Evolutionary conservation across 1,140 invertebrate genomes (phyloP), one percentile per base, ranked within the genome.

Genomic region (Tetramorium simillimum): DNA sequence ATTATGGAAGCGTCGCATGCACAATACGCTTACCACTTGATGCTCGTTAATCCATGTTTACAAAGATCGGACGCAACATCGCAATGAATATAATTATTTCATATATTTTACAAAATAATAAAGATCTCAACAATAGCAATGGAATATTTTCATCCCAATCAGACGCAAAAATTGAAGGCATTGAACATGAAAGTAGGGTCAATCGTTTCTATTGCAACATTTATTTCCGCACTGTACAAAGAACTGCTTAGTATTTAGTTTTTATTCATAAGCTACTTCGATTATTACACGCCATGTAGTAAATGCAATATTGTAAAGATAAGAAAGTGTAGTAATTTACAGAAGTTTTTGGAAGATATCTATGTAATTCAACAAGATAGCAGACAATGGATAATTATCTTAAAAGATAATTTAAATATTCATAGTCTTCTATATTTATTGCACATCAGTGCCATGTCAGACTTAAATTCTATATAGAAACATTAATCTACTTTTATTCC

Each of bases 401-500:
- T 84, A 24, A 21, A 46, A 9, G 7, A 60, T 73, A 18, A 72
- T 51, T 63, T 10, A 43, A 60, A 67, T 84, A 14, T 18, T 72
- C 21, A 0, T 56, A 10, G 18, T 33, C 5, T 33, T 33, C 33
- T 72, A 4, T 76, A 75, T 37, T 37, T 76, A 37, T 72, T 33
- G 33, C 67, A 46, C 53, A 9, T 53, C 63, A 69, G 16, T 60
- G 5, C n/a, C 37, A 28, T 60, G 7, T 7, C 33, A 65, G 24
- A 86, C 12, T 69, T 69, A 80, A 85, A 56, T 60, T 37, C 12
- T 60, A 67, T 62, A n/a, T 70, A 77, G 76, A 72, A 84, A 62
- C 75, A 78, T 89, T 78, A 49, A 89, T 80, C 88, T 90, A 90
- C 89, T 84, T 88, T 86, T 80, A 51, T 62, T 43, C 53, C 69